Percentiles rank a stretch among this genome's conserved stretches.
Evolutionary conservation across 2,797 vertebrate genomes (phyloP).

Genomic region (Sebastes nivosus): DNA sequence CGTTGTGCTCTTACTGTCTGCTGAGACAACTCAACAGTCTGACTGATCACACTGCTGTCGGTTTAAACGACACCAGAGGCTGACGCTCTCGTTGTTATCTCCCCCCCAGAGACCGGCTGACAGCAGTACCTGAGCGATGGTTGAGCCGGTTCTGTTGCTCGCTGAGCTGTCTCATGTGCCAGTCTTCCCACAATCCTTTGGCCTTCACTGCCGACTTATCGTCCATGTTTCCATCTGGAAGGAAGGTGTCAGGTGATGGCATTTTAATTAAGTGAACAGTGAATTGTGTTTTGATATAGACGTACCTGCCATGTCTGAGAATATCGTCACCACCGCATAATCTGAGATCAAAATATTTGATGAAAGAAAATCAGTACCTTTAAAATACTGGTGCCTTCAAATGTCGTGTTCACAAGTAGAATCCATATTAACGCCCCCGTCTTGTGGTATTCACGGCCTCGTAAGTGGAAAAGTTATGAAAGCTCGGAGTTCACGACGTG

Average conservation of each 20-base stretch:
- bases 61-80: background rate
- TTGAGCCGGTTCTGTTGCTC: slow-evolving; percentile 79
- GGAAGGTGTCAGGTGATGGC: slow-evolving; percentile 6
- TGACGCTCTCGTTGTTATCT: background rate
- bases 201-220: slow-evolving; percentile 83
- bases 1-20: background rate
- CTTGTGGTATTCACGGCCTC: too few species aligned
- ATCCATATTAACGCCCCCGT: too few species aligned
- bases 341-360: background rate
- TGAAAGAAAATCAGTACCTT: background rate
- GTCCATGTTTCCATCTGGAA: slow-evolving; percentile 82
- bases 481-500: too few species aligned
- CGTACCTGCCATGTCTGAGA: background rate
- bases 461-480: too few species aligned
- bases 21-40: background rate
- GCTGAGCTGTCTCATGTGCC: slow-evolving; percentile 85
- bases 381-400: too few species aligned
- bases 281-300: background rate
- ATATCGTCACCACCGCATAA: background rate
- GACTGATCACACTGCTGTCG: background rate
- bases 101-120: background rate
- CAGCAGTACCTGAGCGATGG: slow-evolving; percentile 81
- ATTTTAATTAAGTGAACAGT: slow-evolving; percentile 9
- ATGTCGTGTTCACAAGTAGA: too few species aligned
- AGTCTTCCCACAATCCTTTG: slow-evolving; percentile 88